Conservation (phyloP, 2,113 vertebrate species). For the Pseudorasbora parva region DNA sequence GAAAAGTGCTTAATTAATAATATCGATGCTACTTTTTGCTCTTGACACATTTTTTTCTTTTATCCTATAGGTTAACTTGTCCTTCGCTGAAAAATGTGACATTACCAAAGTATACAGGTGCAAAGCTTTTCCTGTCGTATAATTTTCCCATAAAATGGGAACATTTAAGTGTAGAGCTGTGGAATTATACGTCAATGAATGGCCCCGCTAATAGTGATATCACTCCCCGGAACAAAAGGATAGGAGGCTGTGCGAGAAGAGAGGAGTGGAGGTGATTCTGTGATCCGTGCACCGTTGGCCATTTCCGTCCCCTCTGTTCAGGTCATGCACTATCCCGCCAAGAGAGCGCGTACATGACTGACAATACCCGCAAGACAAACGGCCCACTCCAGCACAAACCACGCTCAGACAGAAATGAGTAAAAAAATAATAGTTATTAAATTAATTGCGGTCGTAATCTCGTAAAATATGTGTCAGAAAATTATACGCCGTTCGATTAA, state of each 20-base stretch:
- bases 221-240: slow-evolving; percentile 78
- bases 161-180: slow-evolving; percentile 76
- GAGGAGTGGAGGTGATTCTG: slow-evolving; percentile 78
- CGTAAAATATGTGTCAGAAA: slow-evolving; percentile 92
- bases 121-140: slow-evolving; percentile 71
- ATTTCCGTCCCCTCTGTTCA: slow-evolving; percentile 19
- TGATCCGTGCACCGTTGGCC: background rate
- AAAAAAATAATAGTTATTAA: slow-evolving; percentile 95
- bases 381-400: slow-evolving; percentile 83
- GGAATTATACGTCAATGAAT: slow-evolving; percentile 77
- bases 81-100: slow-evolving; percentile 75
- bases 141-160: slow-evolving; percentile 80
- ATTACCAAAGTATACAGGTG: slow-evolving; percentile 74
- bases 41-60: slow-evolving; percentile 52
- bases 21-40: slow-evolving; percentile 65
- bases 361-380: slow-evolving; percentile 86
- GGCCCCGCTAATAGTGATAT: slow-evolving; percentile 76
- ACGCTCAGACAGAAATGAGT: slow-evolving; percentile 80
- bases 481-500: slow-evolving; percentile 97
- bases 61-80: slow-evolving; percentile 66
- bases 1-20: slow-evolving; percentile 69
- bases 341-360: slow-evolving; percentile 81
- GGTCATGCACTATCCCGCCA: slow-evolving; percentile 81
- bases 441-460: slow-evolving; percentile 95
- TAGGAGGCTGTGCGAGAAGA: slow-evolving; percentile 60